phyloP scores from a whole-genome alignment of 2,113 vertebrate species.

The Percopsis transmontana region DNA sequence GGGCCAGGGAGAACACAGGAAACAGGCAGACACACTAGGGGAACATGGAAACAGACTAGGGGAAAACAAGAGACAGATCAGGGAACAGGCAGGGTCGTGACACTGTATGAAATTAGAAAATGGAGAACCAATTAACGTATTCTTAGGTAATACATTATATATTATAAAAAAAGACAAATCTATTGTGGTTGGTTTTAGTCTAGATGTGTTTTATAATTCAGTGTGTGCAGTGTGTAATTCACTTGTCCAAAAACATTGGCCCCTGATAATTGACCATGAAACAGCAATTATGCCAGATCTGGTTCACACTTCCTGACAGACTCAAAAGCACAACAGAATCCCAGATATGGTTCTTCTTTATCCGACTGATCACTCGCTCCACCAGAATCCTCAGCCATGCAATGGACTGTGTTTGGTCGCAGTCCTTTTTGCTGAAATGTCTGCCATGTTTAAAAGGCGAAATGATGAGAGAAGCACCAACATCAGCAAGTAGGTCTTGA shows the following conservation, averaged over 20 bases:
- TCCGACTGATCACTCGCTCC: background rate
- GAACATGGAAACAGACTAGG: no score
- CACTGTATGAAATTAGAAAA: no score
- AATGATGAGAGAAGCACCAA: background rate
- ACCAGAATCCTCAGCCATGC: background rate
- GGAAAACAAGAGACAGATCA: no score
- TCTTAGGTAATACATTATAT: no score
- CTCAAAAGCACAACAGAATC: background rate
- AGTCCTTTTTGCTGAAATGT: background rate
- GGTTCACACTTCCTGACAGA: background rate
- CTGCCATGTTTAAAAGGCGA: background rate
- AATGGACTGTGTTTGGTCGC: background rate
- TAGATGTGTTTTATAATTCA: background rate
- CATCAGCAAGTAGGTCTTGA: background rate
- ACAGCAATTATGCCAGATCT: slow-evolving; percentile 2
- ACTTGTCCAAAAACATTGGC: background rate
- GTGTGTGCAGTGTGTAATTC: background rate
- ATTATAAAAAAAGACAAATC: no score
- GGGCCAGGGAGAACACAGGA: no score
- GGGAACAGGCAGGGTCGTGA: no score
- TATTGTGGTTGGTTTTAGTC: no score
- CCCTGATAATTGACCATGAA: background rate
- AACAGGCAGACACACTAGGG: no score
- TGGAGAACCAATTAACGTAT: no score
- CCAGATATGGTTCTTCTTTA: slow-evolving; percentile 16